Evolutionary conservation across 1,140 invertebrate genomes (phyloP).

Genomic region (Heterodera carotae): DNA sequence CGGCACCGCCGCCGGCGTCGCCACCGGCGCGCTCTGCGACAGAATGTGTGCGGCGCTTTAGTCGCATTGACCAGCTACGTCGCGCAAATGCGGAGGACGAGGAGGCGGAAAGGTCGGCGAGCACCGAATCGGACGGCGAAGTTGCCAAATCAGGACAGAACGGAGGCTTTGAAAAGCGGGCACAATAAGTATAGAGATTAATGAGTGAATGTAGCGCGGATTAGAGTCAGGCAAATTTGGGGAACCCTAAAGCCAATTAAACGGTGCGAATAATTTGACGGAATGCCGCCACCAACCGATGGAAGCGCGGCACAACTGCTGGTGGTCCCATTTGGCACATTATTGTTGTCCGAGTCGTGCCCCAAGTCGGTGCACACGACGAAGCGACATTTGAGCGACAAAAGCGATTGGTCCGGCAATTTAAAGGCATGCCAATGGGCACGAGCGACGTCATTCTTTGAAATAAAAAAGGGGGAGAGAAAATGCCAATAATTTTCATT

Average conservation of each 20-base stretch:
- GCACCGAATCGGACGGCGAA: constrained; percentile 60
- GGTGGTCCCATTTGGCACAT: constrained; percentile 40
- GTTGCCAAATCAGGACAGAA: constrained; percentile 63
- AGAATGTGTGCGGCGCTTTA: too few relatives aligned
- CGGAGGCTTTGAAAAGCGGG: constrained; percentile 52
- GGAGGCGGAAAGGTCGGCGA: constrained; percentile 49
- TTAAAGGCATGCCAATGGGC: constrained; percentile 65
- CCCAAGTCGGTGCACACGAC: constrained; percentile 61
- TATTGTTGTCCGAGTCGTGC: constrained; percentile 44
- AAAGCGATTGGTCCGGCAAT: constrained; percentile 58
- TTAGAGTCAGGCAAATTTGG: too few relatives aligned
- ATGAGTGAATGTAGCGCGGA: too few relatives aligned
- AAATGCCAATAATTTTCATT: constrained; percentile 5
- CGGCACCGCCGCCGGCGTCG: too few relatives aligned
- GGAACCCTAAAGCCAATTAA: too few relatives aligned
- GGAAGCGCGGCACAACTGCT: constrained; percentile 53
- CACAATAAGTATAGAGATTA: background rate
- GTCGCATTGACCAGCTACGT: too few relatives aligned
- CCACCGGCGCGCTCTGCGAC: too few relatives aligned
- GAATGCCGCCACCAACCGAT: constrained; percentile 41
- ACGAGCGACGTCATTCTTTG: constrained; percentile 55
- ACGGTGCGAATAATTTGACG: background rate
- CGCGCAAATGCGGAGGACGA: constrained; percentile 11
- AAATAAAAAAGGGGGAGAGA: background rate
- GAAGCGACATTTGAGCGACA: constrained; percentile 53